Evolutionary conservation across 2,888 invertebrate species (phyloP).

Genomic region (Lissonota sp.): DNA sequence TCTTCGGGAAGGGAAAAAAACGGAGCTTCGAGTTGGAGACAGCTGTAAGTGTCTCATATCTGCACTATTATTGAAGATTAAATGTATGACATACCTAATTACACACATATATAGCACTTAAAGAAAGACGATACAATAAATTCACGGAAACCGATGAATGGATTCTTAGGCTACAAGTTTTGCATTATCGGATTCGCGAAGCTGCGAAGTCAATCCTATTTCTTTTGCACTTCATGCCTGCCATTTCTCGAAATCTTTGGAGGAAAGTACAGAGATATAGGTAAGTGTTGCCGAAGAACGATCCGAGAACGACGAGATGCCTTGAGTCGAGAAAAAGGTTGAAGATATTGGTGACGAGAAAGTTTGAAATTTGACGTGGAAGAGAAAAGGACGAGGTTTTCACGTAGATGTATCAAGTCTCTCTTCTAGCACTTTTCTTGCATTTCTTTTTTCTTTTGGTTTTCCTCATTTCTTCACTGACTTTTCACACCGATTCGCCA

Average conservation of each 20-base stretch:
- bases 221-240: slow-evolving; percentile 18
- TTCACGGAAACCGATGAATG: slow-evolving; percentile 26
- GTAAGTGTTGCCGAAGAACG: slow-evolving; percentile 39
- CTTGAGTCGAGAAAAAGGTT: slow-evolving; percentile 47
- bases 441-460: background rate
- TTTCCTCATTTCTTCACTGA: slow-evolving; percentile 29
- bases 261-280: slow-evolving; percentile 2
- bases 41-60: too few relatives aligned
- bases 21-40: background rate
- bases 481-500: slow-evolving; percentile 7
- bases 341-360: slow-evolving; percentile 65
- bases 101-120: slow-evolving; percentile 12
- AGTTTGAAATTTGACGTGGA: slow-evolving; percentile 72
- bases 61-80: too few relatives aligned
- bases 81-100: background rate
- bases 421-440: slow-evolving; percentile 43
- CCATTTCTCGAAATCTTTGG: slow-evolving; percentile 13
- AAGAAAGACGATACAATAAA: too few relatives aligned
- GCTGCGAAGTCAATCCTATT: slow-evolving; percentile 60
- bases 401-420: slow-evolving; percentile 39
- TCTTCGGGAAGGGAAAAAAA: slow-evolving; percentile 11
- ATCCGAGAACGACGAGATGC: slow-evolving; percentile 38
- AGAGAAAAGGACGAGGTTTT: slow-evolving; percentile 47
- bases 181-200: slow-evolving; percentile 56
- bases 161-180: slow-evolving; percentile 55